Conservation (phyloP, 2,113 vertebrate species). For the Hypanus sabinus region DNA sequence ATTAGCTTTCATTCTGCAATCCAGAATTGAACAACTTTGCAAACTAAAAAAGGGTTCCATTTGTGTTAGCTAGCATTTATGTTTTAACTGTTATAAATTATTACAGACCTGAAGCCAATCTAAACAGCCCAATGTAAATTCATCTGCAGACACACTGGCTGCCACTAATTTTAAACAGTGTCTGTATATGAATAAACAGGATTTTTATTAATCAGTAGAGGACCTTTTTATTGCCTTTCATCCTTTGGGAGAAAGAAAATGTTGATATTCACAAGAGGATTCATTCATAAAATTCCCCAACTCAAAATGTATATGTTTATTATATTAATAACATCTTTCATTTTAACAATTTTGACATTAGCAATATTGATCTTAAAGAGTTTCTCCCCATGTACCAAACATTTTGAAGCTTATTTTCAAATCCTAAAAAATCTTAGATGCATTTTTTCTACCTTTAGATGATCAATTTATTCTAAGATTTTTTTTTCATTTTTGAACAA, state of each 20-base stretch:
- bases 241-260: constrained; percentile 37
- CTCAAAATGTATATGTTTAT: constrained; percentile 66
- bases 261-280: constrained; percentile 33
- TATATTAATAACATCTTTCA: constrained; percentile 62
- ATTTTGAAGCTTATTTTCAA: background rate
- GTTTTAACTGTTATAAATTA: constrained; percentile 95
- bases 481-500: background rate
- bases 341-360: constrained; percentile 22
- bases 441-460: background rate
- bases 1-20: constrained; percentile 17
- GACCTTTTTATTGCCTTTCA: constrained; percentile 41
- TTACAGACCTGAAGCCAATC: constrained; percentile 82
- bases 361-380: constrained; percentile 23
- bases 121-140: constrained; percentile 91
- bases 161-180: constrained; percentile 84
- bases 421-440: constrained; percentile 6
- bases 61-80: constrained; percentile 78
- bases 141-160: constrained; percentile 80
- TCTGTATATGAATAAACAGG: constrained; percentile 74
- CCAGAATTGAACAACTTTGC: constrained; percentile 68
- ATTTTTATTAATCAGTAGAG: constrained; percentile 70
- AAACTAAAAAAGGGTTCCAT: constrained; percentile 56
- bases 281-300: constrained; percentile 35
- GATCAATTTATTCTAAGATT: background rate
- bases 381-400: background rate